phyloP scores from a whole-genome alignment of 2,888 invertebrate genomes.

The Conus canariensis region DNA sequence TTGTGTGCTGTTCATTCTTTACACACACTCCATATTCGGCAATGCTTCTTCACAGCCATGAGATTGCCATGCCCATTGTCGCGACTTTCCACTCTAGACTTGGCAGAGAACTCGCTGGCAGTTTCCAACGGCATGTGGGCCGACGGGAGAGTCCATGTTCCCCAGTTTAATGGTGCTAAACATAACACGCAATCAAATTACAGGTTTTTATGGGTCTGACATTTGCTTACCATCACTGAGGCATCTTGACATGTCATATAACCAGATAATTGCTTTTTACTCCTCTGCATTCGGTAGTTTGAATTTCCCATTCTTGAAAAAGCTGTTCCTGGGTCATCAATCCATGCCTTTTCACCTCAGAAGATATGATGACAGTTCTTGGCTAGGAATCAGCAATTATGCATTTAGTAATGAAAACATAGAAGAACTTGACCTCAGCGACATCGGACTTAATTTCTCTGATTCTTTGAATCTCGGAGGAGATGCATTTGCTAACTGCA shows the following conservation, averaged over 20 bases:
- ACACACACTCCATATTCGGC: too few species aligned
- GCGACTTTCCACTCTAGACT: slow-evolving; percentile 7
- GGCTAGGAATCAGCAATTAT: neutral
- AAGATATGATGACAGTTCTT: too few species aligned
- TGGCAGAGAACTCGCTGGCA: slow-evolving; percentile 34
- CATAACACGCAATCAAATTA: too few species aligned
- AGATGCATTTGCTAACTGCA: slow-evolving; percentile 31
- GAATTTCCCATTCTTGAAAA: too few species aligned
- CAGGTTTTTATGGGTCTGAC: too few species aligned
- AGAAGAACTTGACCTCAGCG: slow-evolving; percentile 27
- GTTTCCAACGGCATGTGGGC: neutral
- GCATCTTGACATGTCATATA: neutral
- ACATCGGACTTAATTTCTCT: slow-evolving; percentile 29
- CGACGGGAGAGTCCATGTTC: neutral
- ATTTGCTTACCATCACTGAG: neutral
- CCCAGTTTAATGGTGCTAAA: neutral
- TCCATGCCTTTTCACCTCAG: too few species aligned
- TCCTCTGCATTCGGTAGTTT: slow-evolving; percentile 24
- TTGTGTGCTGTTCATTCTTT: too few species aligned
- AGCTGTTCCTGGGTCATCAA: neutral
- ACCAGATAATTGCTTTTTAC: neutral
- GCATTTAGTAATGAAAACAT: slow-evolving; percentile 28
- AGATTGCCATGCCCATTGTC: too few species aligned
- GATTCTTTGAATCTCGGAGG: neutral
- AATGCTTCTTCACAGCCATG: too few species aligned